Percentiles rank a stretch among this genome's conserved stretches.
Conservation (phyloP, 2,888 invertebrate species). For the Bugula neritina region DNA sequence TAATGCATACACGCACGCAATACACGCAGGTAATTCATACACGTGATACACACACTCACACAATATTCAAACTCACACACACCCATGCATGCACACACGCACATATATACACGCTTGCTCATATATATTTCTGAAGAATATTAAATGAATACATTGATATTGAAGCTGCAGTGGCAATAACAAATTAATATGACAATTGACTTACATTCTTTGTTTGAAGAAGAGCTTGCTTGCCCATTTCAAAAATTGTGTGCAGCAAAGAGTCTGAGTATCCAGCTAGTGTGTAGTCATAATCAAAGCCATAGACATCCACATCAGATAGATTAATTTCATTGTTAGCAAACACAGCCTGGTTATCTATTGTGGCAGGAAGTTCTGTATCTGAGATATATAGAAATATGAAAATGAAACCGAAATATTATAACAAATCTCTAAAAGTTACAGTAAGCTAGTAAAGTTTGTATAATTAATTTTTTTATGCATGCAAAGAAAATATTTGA, state of each 20-base stretch:
- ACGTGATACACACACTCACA: no score
- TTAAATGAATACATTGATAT: no score
- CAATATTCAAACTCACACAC: no score
- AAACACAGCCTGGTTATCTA: slow-evolving; percentile 76
- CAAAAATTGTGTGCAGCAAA: slow-evolving; percentile 81
- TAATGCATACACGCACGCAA: no score
- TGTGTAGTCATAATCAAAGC: slow-evolving; percentile 98
- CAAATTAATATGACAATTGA: no score
- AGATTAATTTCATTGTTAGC: slow-evolving; percentile 92
- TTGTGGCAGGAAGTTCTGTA: slow-evolving; percentile 32
- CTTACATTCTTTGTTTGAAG: slow-evolving; percentile 79
- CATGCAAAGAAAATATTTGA: not conserved
- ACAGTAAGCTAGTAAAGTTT: not conserved
- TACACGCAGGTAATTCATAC: no score
- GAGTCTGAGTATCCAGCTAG: slow-evolving; percentile 87
- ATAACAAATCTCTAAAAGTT: not conserved
- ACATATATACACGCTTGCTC: no score
- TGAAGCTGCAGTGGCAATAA: no score
- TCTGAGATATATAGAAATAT: slow-evolving; percentile 31
- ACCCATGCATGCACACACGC: no score
- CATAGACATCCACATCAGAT: slow-evolving; percentile 81
- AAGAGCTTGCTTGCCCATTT: slow-evolving; percentile 77
- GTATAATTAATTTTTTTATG: not conserved
- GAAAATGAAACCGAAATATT: not conserved
- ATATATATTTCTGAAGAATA: no score